Evolutionary conservation across 2,888 invertebrate species (phyloP).

Genomic region (Galeruca laticollis): DNA sequence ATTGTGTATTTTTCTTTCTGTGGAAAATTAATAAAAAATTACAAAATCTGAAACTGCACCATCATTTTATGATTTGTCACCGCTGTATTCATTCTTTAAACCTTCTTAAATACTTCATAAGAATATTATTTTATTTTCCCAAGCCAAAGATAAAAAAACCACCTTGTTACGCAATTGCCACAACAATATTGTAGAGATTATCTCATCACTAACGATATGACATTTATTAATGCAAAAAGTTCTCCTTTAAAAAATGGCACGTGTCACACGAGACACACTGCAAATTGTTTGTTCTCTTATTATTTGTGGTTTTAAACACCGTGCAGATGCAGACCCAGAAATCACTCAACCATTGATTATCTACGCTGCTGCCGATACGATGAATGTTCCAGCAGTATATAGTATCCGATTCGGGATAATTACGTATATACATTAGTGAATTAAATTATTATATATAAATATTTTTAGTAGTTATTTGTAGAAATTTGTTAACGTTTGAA

Average conservation of each 20-base stretch:
- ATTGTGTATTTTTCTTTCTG: no score
- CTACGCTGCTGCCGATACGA: conserved; percentile 29
- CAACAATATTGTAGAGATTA: conserved; percentile 20
- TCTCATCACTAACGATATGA: conserved; percentile 29
- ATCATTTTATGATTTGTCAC: no score
- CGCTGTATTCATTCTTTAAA: background rate
- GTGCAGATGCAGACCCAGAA: conserved; percentile 24
- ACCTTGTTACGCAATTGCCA: conserved; percentile 9
- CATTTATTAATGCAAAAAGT: conserved; percentile 38
- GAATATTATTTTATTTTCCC: background rate
- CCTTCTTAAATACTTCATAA: background rate
- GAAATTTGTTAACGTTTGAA: no score
- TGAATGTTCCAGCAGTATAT: no score
- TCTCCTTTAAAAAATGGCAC: conserved; percentile 33
- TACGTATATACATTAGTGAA: no score
- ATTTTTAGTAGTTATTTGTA: no score
- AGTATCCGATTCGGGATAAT: no score
- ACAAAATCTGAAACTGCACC: no score
- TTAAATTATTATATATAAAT: no score
- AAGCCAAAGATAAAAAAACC: conserved; percentile 19
- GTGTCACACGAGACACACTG: conserved; percentile 31
- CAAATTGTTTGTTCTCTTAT: conserved; percentile 34
- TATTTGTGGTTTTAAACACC: conserved; percentile 6
- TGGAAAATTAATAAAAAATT: no score
- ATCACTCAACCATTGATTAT: conserved; percentile 37